These are phyloP conservation scores for Pampus argenteus DNA, from an alignment of 2,797 vertebrate genomes.

Conservation along the genomic window DNA sequence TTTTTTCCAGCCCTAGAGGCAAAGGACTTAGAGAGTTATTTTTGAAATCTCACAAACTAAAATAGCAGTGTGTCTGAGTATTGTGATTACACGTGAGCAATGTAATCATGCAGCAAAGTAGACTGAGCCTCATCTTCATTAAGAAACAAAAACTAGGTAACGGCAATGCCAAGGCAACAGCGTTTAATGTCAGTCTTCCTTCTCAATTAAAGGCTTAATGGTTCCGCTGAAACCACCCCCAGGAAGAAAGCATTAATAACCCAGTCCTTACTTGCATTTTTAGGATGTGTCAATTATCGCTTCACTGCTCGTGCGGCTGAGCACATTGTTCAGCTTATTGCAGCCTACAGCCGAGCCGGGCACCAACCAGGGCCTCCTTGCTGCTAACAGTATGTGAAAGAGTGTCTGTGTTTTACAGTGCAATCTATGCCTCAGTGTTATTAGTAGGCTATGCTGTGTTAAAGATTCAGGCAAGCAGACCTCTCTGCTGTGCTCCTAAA, in stretches of 20 bases:
- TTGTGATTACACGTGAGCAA: conserved; percentile 63
- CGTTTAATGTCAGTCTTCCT: conserved; percentile 84
- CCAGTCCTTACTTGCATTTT: conserved; percentile 82
- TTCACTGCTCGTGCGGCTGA: conserved; percentile 67
- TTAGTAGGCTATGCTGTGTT: conserved; percentile 45
- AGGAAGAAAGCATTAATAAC: conserved; percentile 86
- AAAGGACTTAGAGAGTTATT: conserved; percentile 77
- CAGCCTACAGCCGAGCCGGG: conserved; percentile 65
- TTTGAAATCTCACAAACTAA: conserved; percentile 76
- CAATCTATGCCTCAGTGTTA: conserved; percentile 47
- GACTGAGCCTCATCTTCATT: conserved; percentile 76
- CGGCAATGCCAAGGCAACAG: conserved; percentile 74
- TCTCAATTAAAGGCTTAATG: conserved; percentile 87
- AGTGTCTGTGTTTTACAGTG: conserved; percentile 49
- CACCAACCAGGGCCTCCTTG: conserved; percentile 54
- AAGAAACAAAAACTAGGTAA: conserved; percentile 74
- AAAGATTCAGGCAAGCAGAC: conserved; percentile 53
- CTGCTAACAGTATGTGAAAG: conserved; percentile 40
- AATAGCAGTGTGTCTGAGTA: conserved; percentile 72
- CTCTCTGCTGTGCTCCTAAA: conserved; percentile 54
- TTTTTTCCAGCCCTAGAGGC: conserved; percentile 84
- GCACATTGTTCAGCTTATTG: conserved; percentile 75
- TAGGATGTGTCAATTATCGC: conserved; percentile 84
- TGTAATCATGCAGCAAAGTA: conserved; percentile 60
- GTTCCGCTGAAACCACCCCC: conserved; percentile 80